Conservation (phyloP, 2,797 vertebrate species). For the Aeoliscus strigatus region DNA sequence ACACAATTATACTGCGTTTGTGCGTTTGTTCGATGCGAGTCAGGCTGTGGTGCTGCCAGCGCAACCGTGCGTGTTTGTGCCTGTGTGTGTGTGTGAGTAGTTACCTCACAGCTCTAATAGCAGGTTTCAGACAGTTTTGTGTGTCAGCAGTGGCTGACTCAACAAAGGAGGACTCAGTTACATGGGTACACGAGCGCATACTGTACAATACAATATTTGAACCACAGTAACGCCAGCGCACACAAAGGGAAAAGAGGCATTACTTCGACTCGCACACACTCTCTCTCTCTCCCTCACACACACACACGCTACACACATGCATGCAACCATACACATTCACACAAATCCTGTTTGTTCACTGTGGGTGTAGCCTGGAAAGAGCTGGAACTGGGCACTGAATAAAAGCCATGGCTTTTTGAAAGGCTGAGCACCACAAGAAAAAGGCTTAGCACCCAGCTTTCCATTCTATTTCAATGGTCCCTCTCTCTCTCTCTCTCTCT, state of each 20-base stretch:
- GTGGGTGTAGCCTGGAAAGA: conserved; percentile 59
- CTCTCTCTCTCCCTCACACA: background rate
- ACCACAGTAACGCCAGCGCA: conserved; percentile 53
- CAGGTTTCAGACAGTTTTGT: conserved; percentile 55
- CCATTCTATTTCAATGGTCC: conserved; percentile 59
- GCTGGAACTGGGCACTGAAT: conserved; percentile 62
- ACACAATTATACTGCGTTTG: conserved; percentile 10
- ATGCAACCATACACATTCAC: conserved; percentile 27
- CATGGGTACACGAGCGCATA: conserved; percentile 41
- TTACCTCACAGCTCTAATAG: conserved; percentile 59
- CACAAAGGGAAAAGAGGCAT: too few relatives aligned
- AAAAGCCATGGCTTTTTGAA: conserved; percentile 68
- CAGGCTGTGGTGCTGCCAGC: conserved; percentile 39
- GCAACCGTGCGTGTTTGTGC: too few relatives aligned
- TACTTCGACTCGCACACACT: conserved; percentile 35
- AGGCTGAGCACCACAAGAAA: conserved; percentile 66
- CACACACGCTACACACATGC: conserved; percentile 9
- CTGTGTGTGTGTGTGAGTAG: conserved; percentile 33
- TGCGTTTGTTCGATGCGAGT: conserved; percentile 35
- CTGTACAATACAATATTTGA: conserved; percentile 53
- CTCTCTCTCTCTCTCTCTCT: conserved; percentile 16
- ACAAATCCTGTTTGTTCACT: conserved; percentile 62
- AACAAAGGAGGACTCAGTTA: conserved; percentile 54
- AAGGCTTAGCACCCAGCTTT: conserved; percentile 68
- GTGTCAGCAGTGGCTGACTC: conserved; percentile 61